phyloP scores from a whole-genome alignment of 2,888 invertebrate genomes.

The Meiosimyza platycephala region DNA sequence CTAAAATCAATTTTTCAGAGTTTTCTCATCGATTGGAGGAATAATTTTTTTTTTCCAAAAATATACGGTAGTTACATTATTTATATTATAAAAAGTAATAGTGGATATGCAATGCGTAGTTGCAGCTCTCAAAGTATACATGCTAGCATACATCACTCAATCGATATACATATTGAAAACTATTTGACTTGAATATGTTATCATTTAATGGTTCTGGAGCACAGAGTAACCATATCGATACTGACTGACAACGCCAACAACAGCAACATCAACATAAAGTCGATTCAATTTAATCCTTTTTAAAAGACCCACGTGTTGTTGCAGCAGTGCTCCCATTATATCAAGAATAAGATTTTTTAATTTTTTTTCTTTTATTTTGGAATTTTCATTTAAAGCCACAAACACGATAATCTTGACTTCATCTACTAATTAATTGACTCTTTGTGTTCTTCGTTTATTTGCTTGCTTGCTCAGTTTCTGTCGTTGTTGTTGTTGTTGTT shows the following conservation, averaged over 20 bases:
- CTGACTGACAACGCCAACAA: conserved; percentile 16
- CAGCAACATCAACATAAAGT: conserved; percentile 28
- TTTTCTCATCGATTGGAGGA: too few species aligned
- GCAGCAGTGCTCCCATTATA: neutral
- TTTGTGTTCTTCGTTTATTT: conserved; percentile 58
- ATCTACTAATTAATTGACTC: conserved; percentile 68
- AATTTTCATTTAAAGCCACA: conserved; percentile 27
- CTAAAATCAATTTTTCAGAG: too few species aligned
- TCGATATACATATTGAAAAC: neutral
- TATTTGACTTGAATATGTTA: conserved; percentile 43
- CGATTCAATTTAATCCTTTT: conserved; percentile 8
- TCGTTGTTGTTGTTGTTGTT: conserved; percentile 23
- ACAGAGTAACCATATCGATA: conserved; percentile 36
- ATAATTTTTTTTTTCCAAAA: too few species aligned
- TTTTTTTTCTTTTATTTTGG: conserved; percentile 30
- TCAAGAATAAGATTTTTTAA: conserved; percentile 1
- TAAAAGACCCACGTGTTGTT: neutral
- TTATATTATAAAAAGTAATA: too few species aligned
- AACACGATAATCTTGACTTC: conserved; percentile 63
- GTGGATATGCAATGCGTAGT: too few species aligned
- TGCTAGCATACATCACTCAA: too few species aligned
- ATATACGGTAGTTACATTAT: too few species aligned
- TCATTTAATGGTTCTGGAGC: conserved; percentile 57
- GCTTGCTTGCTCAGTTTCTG: conserved; percentile 4
- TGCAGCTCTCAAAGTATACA: too few species aligned